Base-by-base conservation (phyloP, 2,888 invertebrate genomes). In the Subacronicta megacephala region DNA sequence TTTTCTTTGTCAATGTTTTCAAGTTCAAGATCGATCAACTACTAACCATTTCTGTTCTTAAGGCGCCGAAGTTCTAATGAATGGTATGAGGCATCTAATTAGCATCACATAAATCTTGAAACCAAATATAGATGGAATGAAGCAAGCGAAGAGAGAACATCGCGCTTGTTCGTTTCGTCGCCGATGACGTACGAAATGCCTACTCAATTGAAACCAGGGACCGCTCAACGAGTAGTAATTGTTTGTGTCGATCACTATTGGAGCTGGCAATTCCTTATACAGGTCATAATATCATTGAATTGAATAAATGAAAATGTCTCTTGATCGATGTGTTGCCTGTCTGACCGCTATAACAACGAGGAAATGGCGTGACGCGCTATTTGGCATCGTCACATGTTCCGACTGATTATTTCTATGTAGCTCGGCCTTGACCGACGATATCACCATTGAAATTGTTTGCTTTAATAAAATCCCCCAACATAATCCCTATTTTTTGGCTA, bases 191-290 rank as follows among this genome's bases (percentile, higher is more conserved):
- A 85, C 84, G 81, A 84, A 89, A 84, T 83, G 82, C 86, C 82
- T 80, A 70, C 76, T 83, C 91, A 93, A 92, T 93, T 93, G 92
- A 85, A 87, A 85, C 81, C 67, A 81, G 73, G 82, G 82, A 82
- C 83, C 86, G 85, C 84, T 90, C 90, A 92, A 93, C 87, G 80
- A 90, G 88, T 75, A 82, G 89, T 91, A 93, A 93, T 93, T 92
- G 92, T 89, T 88, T 87, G 84, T 75, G 77, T 73, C 75, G 84
- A 87, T 87, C 83, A 80, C 82, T 84, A 85, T 85, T 83, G 80
- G 81, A 77, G 71, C 71, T 50, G 72, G 78, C 82, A 78, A 83
- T 85, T 84, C 85, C 82, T 80, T 87, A 81, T 68, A 77, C 70
- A 78, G 77, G 64, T 68, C 72, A 79, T 82, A 81, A 78, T 79